Base-by-base conservation (phyloP, 2,888 invertebrate species). In the Lasius platythorax region DNA sequence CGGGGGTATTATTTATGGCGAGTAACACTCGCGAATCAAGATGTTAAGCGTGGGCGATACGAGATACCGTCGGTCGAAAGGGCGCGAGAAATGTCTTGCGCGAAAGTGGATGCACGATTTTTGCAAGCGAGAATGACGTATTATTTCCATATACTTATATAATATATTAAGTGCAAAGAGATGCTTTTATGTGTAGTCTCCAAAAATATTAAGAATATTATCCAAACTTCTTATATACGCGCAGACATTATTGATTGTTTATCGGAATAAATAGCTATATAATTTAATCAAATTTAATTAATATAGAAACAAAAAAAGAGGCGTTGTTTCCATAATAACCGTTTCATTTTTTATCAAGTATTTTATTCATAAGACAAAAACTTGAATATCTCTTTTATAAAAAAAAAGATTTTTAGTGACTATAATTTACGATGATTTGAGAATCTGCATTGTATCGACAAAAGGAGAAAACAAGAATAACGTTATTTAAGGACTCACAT, bases 1-100 rank as follows among this genome's bases (percentile, higher is more conserved):
- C 82, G 83, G 83, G 70, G 88, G 85, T 86, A 91, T 93, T 92
- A 93, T 93, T 93, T 93, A 93, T 89, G 90, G 91, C 87, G 87
- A 53, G 82, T 86, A 85, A 86, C 88, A 87, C 88, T 85, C 89
- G 88, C 88, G 91, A 93, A 93, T 93, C 93, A 93, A 93, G 93
- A 93, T 93, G 93, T 93, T 91, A 76, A 92, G 91, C 92, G 93
- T 89, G 86, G 87, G 79, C 75, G 82, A 67, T 37, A 73, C 50
- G 63, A 83, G 79, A 85, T 72, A 78, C 75, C 68, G 76, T 64
- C 75, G 86, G 66, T 43, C 75, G 74, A 88, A 82, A 82, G 84
- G 73, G 28, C 37, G 40, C 81, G 63, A 75, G 74, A 82, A 87
- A 85, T 87, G 85, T 85, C 79, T 73, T 66, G 50, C 40, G 58